A percentile compares a stretch with the other conserved stretches of the same genome.
Conservation (phyloP, 1,140 invertebrate genomes). For the Bombus polaris region DNA sequence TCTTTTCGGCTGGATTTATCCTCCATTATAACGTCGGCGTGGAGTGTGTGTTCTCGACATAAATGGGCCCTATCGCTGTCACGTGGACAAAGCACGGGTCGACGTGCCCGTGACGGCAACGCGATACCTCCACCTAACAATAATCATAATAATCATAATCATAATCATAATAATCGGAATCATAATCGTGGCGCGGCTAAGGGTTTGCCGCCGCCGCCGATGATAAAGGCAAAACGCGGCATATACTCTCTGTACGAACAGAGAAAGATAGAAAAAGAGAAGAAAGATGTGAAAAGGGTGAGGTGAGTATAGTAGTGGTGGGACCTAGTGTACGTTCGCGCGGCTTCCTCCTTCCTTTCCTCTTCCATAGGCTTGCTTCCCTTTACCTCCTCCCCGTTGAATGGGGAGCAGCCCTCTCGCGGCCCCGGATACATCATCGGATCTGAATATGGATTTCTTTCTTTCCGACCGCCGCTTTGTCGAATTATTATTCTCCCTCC, state of each 20-base stretch:
- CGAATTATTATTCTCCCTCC: conserved; percentile 66
- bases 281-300: neutral
- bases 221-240: conserved; percentile 42
- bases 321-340: conserved; percentile 5
- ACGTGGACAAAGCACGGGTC: conserved; percentile 72
- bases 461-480: conserved; percentile 71
- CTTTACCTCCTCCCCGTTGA: conserved; percentile 29
- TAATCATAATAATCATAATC: conserved; percentile 49
- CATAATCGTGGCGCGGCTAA: conserved; percentile 58
- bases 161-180: conserved; percentile 64
- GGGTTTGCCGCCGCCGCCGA: neutral
- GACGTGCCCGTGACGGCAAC: conserved; percentile 77
- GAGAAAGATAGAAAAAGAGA: no score
- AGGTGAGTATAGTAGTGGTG: neutral
- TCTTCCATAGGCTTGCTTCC: neutral
- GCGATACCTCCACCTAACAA: conserved; percentile 68
- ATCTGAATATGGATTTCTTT: conserved; percentile 76
- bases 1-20: conserved; percentile 71
- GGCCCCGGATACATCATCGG: conserved; percentile 72
- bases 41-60: conserved; percentile 72
- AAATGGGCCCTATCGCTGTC: conserved; percentile 79
- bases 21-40: conserved; percentile 68
- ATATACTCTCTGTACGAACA: neutral
- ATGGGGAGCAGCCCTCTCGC: conserved; percentile 31
- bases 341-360: conserved; percentile 20